phyloP scores from a whole-genome alignment of 2,113 vertebrate genomes.

The Anthoscopus minutus region DNA sequence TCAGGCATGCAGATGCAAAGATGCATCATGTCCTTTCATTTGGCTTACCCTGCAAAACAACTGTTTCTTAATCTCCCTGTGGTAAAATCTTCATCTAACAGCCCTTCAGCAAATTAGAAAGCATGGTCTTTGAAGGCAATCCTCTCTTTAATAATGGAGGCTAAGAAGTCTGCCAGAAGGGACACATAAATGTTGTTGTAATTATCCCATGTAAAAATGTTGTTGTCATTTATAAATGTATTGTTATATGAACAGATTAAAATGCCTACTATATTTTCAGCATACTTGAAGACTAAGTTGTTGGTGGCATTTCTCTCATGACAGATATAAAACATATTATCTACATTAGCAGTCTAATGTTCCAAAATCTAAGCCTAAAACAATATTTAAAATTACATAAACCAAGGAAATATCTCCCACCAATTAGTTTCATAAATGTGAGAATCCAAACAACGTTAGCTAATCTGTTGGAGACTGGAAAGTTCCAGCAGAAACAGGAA shows the following conservation, averaged over 20 bases:
- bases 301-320: background rate
- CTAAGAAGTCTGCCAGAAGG: background rate
- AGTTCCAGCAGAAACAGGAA: background rate
- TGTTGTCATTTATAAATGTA: background rate
- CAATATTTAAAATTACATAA: background rate
- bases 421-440: background rate
- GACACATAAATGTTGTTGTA: background rate
- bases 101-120: background rate
- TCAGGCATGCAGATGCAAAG: background rate
- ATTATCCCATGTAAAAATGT: background rate
- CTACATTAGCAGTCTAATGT: background rate
- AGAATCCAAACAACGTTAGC: background rate
- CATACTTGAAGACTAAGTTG: background rate
- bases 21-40: background rate
- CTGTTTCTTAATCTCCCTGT: background rate
- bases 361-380: background rate
- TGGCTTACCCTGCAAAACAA: background rate
- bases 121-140: background rate
- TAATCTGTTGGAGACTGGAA: background rate
- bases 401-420: background rate
- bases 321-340: background rate
- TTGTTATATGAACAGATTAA: background rate
- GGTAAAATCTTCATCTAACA: background rate
- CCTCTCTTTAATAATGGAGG: background rate
- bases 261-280: background rate